Base-by-base conservation (phyloP, 1,140 invertebrate species). In the Streblospio benedicti region DNA sequence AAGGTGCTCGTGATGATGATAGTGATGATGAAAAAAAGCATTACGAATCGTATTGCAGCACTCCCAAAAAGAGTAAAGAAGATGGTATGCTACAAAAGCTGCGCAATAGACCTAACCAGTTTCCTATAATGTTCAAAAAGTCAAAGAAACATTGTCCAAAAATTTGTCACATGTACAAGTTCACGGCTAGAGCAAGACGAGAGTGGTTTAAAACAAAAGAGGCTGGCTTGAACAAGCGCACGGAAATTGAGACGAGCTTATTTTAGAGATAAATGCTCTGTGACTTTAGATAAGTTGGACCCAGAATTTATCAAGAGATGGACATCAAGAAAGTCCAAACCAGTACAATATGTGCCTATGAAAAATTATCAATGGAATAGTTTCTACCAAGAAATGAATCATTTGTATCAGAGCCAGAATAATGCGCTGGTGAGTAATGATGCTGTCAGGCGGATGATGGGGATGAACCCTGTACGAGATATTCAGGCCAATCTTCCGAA, bases 41-140 rank as follows among this genome's bases (percentile, higher is more conserved):
- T 0, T 55, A 55, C 32, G 53, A 55, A 38, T 35, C 18, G 35
- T 55, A 35, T 23, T 55, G 53, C n/a, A 31, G 53, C 16, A 55
- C 53, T 16, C 53, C 53, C 4, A 35, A 35, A 2, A 55, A 55
- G n/a, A 20, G 5, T 23, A 47, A 47, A 28, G n/a, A n/a, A n/a
- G n/a, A 28, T 12, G 45, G 45, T 14, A 4, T 47, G 23, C 6
- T 47, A 9, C 9, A 28, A 28, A 23, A 28, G 30, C 45, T 47
- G 9, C 45, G 45, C 45, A 23, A 47, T 23, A 23, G 45, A 12
- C 23, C 23, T 12, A n/a, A 47, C 45, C 23, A 27, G 4, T 47
- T 47, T 18, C 45, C 45, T 23, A 28, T 47, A 9, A 47, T 28
- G 9, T 47, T 47, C 16, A 23, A 28, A n/a, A 47, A 47, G 45